Conservation (phyloP, 1,140 invertebrate species). For the Tetramorium parvispinum region DNA sequence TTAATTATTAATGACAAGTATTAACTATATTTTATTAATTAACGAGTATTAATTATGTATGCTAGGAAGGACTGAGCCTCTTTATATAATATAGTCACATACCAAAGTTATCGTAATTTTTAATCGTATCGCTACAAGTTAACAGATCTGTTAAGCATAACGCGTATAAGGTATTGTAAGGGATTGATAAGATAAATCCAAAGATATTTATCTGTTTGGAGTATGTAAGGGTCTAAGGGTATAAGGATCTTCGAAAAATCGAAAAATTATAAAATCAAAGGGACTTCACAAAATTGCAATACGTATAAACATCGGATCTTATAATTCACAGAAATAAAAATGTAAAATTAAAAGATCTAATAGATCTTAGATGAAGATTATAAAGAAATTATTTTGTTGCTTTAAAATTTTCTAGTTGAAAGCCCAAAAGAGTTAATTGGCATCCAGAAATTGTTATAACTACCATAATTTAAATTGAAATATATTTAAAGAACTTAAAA, state of each 20-base stretch:
- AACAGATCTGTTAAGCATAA: conserved; percentile 33
- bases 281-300: neutral
- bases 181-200: conserved; percentile 20
- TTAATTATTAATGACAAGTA: conserved; percentile 50
- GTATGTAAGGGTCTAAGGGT: conserved; percentile 13
- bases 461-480: neutral
- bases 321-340: conserved; percentile 6
- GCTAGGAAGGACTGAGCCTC: conserved; percentile 69
- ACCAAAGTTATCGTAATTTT: conserved; percentile 76
- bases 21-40: conserved; percentile 58
- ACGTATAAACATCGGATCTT: neutral
- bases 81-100: conserved; percentile 73
- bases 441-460: neutral
- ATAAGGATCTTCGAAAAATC: conserved; percentile 30
- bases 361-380: neutral
- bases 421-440: neutral
- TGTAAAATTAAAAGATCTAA: neutral
- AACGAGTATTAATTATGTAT: conserved; percentile 25
- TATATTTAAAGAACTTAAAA: neutral
- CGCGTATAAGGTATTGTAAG: neutral
- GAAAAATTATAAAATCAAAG: neutral
- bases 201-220: conserved; percentile 40
- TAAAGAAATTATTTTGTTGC: neutral
- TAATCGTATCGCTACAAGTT: conserved; percentile 43
- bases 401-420: conserved; percentile 12